Base-by-base conservation (phyloP, 1,140 invertebrate genomes). In the Drosophila novamexicana region DNA sequence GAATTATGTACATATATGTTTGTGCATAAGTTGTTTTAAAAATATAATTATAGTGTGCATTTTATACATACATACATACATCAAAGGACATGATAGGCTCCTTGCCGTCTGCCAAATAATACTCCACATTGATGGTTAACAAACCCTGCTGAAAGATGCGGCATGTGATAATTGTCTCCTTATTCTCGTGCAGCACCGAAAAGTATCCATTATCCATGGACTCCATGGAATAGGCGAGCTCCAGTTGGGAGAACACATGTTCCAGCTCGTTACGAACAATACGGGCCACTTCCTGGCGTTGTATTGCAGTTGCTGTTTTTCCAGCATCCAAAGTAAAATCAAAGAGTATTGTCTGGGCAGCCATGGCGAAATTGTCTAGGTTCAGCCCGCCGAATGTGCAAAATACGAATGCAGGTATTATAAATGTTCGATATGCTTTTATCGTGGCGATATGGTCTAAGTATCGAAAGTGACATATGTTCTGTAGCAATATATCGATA, bases 51-150 rank as follows among this genome's bases (percentile, higher is more conserved):
- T 40, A 44, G 44, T 39, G 50, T 53, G 34, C 29, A 42, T 7
- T 57, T 54, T 29, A 40, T 56, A 64, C 36, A 45, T 91, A 64
- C 29, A 40, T 88, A 91, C 80, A 71, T 95, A 97, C 96, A 95
- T 97, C 96, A 92, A 95, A 95, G 74, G 93, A 94, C 68, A 97
- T 93, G 54, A 96, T 83, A 36, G 95, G 94, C 72, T 96, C 94
- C 79, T 96, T 95, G 64, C 94, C 94, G 47, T 96, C 96, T 40
- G 94, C 94, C 88, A 96, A 95, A 85, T 95, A 97, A 93, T 96
- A 97, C 91, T 97, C 96, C 90, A 97, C 95, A 91, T 96, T 97
- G 76, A 97, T 91, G 29, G 96, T 96, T 47, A 97, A 93, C 42
- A 96, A 92, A 40, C 96, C 96, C 81, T 96, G 94, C 16, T 84